Evolutionary conservation across 1,140 invertebrate species (phyloP).

Genomic region (Drosophila funebris): DNA sequence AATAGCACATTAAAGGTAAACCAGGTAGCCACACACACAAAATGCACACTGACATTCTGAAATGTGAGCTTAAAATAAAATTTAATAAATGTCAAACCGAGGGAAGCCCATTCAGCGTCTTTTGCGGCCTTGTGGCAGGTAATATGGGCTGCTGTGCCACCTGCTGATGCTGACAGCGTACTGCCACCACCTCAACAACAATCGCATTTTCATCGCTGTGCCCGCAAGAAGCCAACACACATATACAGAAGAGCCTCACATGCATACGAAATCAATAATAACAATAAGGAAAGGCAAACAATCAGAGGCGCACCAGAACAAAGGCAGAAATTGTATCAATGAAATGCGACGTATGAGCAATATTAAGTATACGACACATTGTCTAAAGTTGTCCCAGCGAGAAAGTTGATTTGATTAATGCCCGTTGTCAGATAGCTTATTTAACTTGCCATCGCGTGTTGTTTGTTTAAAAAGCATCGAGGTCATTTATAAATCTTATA

Average conservation of each 20-base stretch:
- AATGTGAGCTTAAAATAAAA: constrained; percentile 32
- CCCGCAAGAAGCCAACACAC: neutral
- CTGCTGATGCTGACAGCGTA: constrained; percentile 11
- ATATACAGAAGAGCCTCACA: neutral
- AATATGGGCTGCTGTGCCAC: constrained; percentile 4
- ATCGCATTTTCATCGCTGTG: constrained; percentile 1
- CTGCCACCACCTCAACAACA: constrained; percentile 6
- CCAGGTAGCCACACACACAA: no score
- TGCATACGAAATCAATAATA: constrained; percentile 42
- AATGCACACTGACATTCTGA: neutral
- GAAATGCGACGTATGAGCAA: constrained; percentile 34
- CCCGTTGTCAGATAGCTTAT: constrained; percentile 27
- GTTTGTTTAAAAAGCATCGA: neutral
- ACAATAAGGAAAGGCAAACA: neutral
- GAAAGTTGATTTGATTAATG: constrained; percentile 65
- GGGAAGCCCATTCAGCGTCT: constrained; percentile 12
- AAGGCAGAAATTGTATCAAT: neutral
- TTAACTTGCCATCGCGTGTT: constrained; percentile 42
- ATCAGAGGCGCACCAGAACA: neutral
- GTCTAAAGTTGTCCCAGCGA: neutral
- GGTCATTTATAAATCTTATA: constrained; percentile 72
- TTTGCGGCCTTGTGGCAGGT: neutral
- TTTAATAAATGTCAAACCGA: constrained; percentile 71
- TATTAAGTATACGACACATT: constrained; percentile 57
- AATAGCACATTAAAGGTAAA: no score